Evolutionary conservation across 2,888 invertebrate species (phyloP), one percentile per base, ranked within the genome.

Genomic region (Sphaerophoria rueppellii): DNA sequence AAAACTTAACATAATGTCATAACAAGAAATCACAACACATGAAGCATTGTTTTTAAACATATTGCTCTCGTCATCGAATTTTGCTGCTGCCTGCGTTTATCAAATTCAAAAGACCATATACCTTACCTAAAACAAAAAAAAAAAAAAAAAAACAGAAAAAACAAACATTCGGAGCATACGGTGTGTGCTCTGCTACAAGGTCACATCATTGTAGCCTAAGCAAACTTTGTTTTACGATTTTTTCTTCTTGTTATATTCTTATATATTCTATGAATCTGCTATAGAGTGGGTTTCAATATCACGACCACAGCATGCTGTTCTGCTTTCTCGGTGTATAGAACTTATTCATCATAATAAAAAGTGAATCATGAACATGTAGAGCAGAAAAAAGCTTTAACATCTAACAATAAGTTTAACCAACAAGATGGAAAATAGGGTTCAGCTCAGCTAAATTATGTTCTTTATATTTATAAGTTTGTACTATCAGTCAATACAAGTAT

Each of bases 171-270:
- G 24, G 35, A 77, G 60, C 48, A 58, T 78, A 74, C 57, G 60
- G 60, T 67, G 74, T 58, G 43, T 79, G 48, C 48, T 48, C 70
- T 71, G 24, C 71, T 52, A 61, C 82, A 83, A 83, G 82, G 82
- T 74, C 78, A 79, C 50, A 74, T 83, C 35, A 73, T 14, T 72
- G 55, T 69, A 48, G 32, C 65, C 6, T 12, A 24, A 37, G 43
- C 43, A 72, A 46, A 65, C 55, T 12, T 34, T 32, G 34, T 12
- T 11, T 55, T 50, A 50, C 55, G 48, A 61, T 60, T 75, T 60
- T 52, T 46, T 37, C 14, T 34, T 24, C 63, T 82, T 48, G 63
- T 48, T 58, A 16, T 61, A 61, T 14, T 76, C 11, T 55, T 67
- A 50, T 55, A 24, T 40, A 24, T 69, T 16, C 71, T 61, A 32